Percentiles rank a stretch among this genome's conserved stretches.
Evolutionary conservation across 2,113 vertebrate genomes (phyloP).

Genomic region (Leptodactylus fuscus): DNA sequence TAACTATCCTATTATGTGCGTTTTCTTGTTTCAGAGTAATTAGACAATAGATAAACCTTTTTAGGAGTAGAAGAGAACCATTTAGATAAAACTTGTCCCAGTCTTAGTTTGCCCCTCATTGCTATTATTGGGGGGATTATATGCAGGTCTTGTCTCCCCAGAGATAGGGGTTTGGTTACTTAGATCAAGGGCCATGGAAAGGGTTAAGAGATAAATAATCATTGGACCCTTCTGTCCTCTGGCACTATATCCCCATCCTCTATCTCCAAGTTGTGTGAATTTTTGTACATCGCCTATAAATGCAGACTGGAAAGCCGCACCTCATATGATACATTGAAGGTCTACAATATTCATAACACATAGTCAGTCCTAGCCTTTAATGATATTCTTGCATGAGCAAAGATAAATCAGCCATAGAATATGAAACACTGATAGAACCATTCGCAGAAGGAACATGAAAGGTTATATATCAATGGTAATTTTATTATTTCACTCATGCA

Average conservation of each 20-base stretch:
- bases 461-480: slow-evolving; percentile 13
- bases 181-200: too few relatives aligned
- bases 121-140: neutral
- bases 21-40: neutral
- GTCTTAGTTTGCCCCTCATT: too few relatives aligned
- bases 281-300: too few relatives aligned
- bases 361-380: neutral
- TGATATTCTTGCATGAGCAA: slow-evolving; percentile 14
- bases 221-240: too few relatives aligned
- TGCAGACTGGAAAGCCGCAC: too few relatives aligned
- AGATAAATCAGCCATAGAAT: slow-evolving; percentile 13
- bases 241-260: too few relatives aligned
- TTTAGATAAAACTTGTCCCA: neutral
- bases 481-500: slow-evolving; percentile 4
- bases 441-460: neutral
- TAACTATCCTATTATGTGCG: neutral
- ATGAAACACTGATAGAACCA: slow-evolving; percentile 15
- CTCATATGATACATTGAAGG: too few relatives aligned
- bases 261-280: too few relatives aligned
- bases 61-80: neutral
- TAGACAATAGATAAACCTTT: neutral
- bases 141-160: neutral
- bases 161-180: too few relatives aligned
- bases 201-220: too few relatives aligned
- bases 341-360: neutral